These are phyloP conservation scores for Ischnus inquisitorius DNA, from an alignment of 2,888 invertebrate species.

Conservation along the genomic window DNA sequence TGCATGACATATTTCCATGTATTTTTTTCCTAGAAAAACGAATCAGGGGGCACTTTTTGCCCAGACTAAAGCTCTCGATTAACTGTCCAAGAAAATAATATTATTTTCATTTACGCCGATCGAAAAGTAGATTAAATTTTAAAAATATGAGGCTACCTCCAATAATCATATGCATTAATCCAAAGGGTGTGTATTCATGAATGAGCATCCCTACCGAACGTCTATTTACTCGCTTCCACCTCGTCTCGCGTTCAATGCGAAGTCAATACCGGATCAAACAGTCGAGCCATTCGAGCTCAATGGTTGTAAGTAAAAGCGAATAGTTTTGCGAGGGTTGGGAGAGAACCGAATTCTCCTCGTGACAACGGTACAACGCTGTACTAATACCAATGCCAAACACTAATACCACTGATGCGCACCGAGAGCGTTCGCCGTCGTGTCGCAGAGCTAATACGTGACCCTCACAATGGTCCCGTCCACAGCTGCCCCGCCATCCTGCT, in stretches of 20 bases:
- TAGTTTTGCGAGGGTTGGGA: conserved; percentile 29
- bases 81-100: no score
- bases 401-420: conserved; percentile 38
- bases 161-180: neutral
- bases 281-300: conserved; percentile 30
- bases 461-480: conserved; percentile 73
- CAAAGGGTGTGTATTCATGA: conserved; percentile 11
- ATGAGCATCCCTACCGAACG: conserved; percentile 38
- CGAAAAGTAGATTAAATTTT: neutral
- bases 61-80: no score
- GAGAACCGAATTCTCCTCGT: conserved; percentile 17
- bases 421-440: conserved; percentile 45
- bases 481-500: conserved; percentile 71
- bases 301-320: conserved; percentile 48
- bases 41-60: no score
- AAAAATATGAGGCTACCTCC: neutral
- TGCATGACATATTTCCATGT: no score
- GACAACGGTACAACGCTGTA: conserved; percentile 21
- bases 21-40: no score
- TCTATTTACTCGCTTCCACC: conserved; percentile 60
- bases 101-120: neutral
- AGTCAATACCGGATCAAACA: conserved; percentile 67
- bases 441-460: conserved; percentile 75
- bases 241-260: conserved; percentile 50
- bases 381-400: conserved; percentile 11